Evolutionary conservation across 2,888 invertebrate genomes (phyloP), one percentile per base, ranked within the genome.

Genomic region (Conchocele bisecta): DNA sequence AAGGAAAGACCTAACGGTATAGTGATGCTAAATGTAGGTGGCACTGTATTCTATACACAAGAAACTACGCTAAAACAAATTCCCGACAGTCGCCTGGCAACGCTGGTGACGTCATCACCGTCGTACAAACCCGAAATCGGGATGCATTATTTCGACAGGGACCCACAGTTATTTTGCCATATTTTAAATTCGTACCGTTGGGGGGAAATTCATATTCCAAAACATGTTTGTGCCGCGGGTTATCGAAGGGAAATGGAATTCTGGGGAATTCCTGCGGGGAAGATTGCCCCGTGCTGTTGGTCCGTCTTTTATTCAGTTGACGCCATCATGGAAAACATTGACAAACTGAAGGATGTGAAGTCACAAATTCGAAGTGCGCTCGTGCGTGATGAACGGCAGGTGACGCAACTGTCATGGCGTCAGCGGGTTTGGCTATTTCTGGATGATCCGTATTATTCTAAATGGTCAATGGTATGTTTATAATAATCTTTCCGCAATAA

Each of bases 111-210:
- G 37, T 11, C 13, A 13, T n/a, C n/a, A n/a, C n/a, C n/a, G n/a
- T n/a, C n/a, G n/a, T n/a, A n/a, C n/a, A n/a, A n/a, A n/a, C n/a
- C n/a, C 15, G 6, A 2, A 9, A 48, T 9, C 6, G 6, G 17
- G 31, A 20, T 31, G 3, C 9, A 33, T 15, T 51, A 31, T 17
- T 51, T 51, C 22, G 51, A 51, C 22, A 17, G 35, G 20, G 51
- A 51, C 22, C 20, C 51, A 4, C 9, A 5, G 13, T 28, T 51
- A 15, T 51, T 51, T 33, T 31, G 51, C 9, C 33, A 51, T 33
- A 51, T 51, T 31, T 51, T 51, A 51, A 29, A n/a, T 11, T 35
- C 33, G 31, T 51, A 22, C 17, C 51, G 51, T 6, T 51, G 33
- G 5, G 51, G 51, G 11, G 51, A 51, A 22, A 22, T 51, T n/a